Evolutionary conservation across 2,797 vertebrate species (phyloP), one percentile per base, ranked within the genome.

Genomic region (Coendou prehensilis): DNA sequence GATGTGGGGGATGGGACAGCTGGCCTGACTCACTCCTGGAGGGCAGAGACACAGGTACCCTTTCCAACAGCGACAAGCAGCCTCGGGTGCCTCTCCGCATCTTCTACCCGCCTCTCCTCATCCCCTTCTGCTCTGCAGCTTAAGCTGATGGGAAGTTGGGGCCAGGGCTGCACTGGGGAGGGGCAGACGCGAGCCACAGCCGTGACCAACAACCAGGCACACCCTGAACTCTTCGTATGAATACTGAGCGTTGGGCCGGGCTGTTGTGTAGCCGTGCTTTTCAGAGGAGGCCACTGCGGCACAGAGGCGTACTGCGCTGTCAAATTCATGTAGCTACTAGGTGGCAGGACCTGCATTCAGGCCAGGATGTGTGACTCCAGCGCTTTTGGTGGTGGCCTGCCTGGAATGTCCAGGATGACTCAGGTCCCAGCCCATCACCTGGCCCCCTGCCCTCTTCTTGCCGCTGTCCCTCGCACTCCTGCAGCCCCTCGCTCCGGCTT

Each of bases 1-100:
- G 1, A 5, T 33, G n/a, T n/a, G 0, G 37, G 14, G n/a, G 30
- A 11, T 1, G 13, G 52, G 50, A 17, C 17, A 2, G 50, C 8
- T 9, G 26, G 59, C 63, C 54, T 9, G 52, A 47, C 3, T 28
- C 28, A 20, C 6, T 8, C 18, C 61, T 14, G 13, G 17, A 20
- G 56, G 75, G 2, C 17, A 47, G 61, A 7, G 14, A 3, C 18
- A 17, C n/a, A 22, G 64, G n/a, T 0, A 33, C 26, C 50, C 20
- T 85, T 85, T 57, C 54, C 0, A 2, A 26, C 7, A 14, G 82
- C 45, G 45, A 5, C 4, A 6, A 61, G 63, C 14, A 17, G 63
- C 63, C 63, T 67, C 17, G 22, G 13, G 33, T 9, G 3, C 9
- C 17, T 5, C 61, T 20, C 3, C 1, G 3, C 5, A 1, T 28